Percentiles rank a stretch among this genome's conserved stretches.
Conservation (phyloP, 2,113 vertebrate species). For the Thunnus thynnus region DNA sequence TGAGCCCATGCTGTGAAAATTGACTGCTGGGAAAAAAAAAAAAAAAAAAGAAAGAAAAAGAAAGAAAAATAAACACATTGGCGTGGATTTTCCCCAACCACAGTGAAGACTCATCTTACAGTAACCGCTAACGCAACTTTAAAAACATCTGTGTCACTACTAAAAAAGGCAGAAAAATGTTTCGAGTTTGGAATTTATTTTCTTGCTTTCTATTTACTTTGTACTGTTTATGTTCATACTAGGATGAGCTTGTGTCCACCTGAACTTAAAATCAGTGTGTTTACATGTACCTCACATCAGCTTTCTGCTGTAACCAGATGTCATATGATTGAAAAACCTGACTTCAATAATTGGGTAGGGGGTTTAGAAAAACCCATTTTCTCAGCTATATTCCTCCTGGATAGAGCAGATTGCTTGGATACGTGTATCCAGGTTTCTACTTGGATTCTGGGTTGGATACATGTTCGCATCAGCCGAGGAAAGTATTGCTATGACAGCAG, state of each 20-base stretch:
- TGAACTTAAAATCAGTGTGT: neutral
- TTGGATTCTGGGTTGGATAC: neutral
- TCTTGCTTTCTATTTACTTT: neutral
- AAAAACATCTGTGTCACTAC: too few relatives aligned
- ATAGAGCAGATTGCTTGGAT: neutral
- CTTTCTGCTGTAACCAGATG: neutral
- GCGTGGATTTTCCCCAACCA: neutral
- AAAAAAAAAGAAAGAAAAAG: too few relatives aligned
- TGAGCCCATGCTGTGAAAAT: neutral
- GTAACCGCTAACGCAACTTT: neutral
- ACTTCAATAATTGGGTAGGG: neutral
- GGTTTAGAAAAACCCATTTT: neutral
- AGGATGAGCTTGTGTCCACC: too few relatives aligned
- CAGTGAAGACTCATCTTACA: neutral
- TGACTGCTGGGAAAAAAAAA: neutral
- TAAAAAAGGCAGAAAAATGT: neutral
- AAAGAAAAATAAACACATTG: neutral
- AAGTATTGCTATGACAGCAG: neutral
- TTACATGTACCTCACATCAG: neutral
- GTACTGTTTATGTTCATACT: neutral
- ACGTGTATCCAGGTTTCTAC: neutral
- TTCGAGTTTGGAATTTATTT: neutral
- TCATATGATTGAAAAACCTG: neutral
- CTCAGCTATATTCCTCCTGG: neutral
- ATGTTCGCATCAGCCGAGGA: neutral